Evolutionary conservation across 2,888 invertebrate species (phyloP).

Genomic region (Nineta flava): DNA sequence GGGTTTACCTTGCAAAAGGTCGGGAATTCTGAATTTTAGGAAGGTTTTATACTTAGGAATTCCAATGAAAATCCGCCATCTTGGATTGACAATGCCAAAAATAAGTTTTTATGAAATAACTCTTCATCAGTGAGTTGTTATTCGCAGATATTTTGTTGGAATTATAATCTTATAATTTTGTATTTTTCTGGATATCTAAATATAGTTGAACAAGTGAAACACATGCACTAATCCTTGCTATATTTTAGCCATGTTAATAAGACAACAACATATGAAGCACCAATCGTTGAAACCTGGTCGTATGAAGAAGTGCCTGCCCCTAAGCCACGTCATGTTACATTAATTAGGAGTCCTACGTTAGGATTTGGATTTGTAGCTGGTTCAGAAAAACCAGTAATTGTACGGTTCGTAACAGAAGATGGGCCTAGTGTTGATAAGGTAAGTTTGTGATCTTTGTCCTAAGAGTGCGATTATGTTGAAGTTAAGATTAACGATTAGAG

Average conservation of each 20-base stretch:
- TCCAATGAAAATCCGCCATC: too few species aligned
- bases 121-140: background rate
- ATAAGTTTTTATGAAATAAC: too few species aligned
- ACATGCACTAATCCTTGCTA: too few species aligned
- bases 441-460: slow-evolving; percentile 11
- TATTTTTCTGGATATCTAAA: too few species aligned
- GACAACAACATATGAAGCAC: slow-evolving; percentile 84
- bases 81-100: too few species aligned
- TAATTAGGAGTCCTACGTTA: slow-evolving; percentile 59
- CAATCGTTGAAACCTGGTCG: slow-evolving; percentile 35
- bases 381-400: slow-evolving; percentile 81
- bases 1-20: too few species aligned
- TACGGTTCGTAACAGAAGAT: slow-evolving; percentile 75
- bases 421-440: slow-evolving; percentile 83
- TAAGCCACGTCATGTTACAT: slow-evolving; percentile 57
- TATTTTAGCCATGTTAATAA: slow-evolving; percentile 59
- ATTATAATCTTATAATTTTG: background rate
- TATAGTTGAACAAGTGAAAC: too few species aligned
- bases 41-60: too few species aligned
- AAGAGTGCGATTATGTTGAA: too few species aligned
- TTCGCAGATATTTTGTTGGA: background rate
- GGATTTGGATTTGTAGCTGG: slow-evolving; percentile 96
- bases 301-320: slow-evolving; percentile 35
- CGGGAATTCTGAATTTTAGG: too few species aligned
- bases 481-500: too few species aligned